Evolutionary conservation across 2,797 vertebrate genomes (phyloP).

Genomic region (Allobates femoralis): DNA sequence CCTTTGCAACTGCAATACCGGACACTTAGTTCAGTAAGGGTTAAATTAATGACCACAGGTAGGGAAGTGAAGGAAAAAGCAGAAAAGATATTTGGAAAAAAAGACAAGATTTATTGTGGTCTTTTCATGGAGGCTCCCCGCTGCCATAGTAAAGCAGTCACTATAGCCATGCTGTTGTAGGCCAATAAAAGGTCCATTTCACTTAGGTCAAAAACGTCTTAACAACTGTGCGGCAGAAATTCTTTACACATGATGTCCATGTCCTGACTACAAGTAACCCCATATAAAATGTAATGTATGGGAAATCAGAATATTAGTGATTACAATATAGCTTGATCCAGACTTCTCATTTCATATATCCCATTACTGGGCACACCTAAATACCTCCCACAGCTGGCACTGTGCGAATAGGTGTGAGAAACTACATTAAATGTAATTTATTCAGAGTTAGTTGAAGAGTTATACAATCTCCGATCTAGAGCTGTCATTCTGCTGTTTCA

Average conservation of each 20-base stretch:
- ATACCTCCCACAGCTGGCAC: constrained; percentile 35
- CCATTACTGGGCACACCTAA: constrained; percentile 48
- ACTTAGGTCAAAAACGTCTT: constrained; percentile 1
- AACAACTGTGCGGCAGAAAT: neutral
- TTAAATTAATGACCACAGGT: constrained; percentile 12
- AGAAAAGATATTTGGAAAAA: neutral
- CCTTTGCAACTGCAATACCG: neutral
- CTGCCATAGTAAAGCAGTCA: neutral
- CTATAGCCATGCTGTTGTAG: neutral
- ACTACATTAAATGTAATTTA: neutral
- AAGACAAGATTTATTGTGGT: neutral
- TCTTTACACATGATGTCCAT: constrained; percentile 21
- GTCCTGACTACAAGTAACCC: neutral
- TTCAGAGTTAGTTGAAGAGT: neutral
- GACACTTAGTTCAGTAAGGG: neutral
- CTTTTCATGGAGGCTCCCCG: constrained; percentile 1
- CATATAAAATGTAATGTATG: neutral
- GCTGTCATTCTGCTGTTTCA: neutral
- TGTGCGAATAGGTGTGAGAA: constrained; percentile 31
- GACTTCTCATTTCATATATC: constrained; percentile 40
- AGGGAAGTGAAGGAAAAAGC: neutral
- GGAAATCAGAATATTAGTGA: neutral
- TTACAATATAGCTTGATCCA: constrained; percentile 7
- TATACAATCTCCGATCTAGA: neutral
- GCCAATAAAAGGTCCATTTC: neutral